Evolutionary conservation across 2,797 vertebrate species (phyloP).

Genomic region (Monodelphis domestica): DNA sequence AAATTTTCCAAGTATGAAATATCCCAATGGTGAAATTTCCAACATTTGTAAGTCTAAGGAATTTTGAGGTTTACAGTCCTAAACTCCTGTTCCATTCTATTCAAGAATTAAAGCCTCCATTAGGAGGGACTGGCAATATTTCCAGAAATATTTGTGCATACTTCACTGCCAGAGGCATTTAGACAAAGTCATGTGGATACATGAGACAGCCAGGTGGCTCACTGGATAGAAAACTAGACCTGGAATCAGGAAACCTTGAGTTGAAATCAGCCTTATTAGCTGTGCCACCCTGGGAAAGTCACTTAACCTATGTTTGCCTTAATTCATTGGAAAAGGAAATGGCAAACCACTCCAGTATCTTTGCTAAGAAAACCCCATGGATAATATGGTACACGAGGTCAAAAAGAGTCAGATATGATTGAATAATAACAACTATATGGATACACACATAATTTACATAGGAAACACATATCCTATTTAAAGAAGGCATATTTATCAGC

Average conservation of each 20-base stretch:
- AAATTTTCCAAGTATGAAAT: no score
- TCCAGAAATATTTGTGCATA: neutral
- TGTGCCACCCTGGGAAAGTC: neutral
- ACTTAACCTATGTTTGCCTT: no score
- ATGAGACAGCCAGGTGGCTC: neutral
- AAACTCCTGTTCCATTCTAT: neutral
- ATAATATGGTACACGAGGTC: neutral
- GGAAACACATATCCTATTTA: neutral
- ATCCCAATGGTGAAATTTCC: no score
- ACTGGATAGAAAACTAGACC: neutral
- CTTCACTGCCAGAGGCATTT: neutral
- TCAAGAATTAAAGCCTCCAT: neutral
- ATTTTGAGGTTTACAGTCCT: no score
- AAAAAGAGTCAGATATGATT: neutral
- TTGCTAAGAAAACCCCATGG: neutral
- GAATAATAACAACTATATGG: neutral
- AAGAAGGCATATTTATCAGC: neutral
- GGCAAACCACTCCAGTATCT: no score
- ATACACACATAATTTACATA: neutral
- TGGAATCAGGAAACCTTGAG: neutral
- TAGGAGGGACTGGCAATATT: neutral
- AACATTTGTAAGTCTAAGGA: no score
- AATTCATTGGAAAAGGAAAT: neutral
- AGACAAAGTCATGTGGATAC: neutral
- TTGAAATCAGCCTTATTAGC: neutral